phyloP scores from a whole-genome alignment of 2,888 invertebrate species.

The Tenthredo distinguenda region DNA sequence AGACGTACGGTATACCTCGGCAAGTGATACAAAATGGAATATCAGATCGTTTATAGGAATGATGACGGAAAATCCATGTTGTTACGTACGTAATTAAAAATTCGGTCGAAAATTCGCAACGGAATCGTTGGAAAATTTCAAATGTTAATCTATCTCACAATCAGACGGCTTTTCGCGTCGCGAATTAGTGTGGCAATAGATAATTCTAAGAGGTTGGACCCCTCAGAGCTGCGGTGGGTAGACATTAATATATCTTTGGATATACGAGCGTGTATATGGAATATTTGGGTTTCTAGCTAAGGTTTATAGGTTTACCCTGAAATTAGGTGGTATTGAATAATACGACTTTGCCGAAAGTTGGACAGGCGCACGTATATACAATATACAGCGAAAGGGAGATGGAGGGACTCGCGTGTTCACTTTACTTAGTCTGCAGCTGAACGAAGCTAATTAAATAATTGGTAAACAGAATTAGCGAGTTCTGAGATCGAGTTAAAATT shows the following conservation, averaged over 20 bases:
- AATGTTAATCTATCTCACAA: neutral
- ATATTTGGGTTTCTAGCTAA: conserved; percentile 15
- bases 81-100: neutral
- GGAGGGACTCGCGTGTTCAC: neutral
- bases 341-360: conserved; percentile 5
- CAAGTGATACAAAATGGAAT: neutral
- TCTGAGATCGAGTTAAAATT: conserved; percentile 33
- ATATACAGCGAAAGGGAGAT: neutral
- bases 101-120: too few relatives aligned
- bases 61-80: neutral
- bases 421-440: conserved; percentile 36
- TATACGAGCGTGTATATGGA: neutral
- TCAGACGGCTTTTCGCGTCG: neutral
- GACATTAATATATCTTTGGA: neutral
- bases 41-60: neutral
- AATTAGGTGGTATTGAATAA: conserved; percentile 14
- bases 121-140: neutral
- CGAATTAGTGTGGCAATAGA: neutral
- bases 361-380: neutral
- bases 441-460: conserved; percentile 38
- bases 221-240: neutral
- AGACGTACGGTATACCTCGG: neutral
- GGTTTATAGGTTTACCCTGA: conserved; percentile 19
- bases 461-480: conserved; percentile 42
- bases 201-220: neutral